Evolutionary conservation across 2,113 vertebrate genomes (phyloP), one percentile per base, ranked within the genome.

Genomic region (Sitta europaea): DNA sequence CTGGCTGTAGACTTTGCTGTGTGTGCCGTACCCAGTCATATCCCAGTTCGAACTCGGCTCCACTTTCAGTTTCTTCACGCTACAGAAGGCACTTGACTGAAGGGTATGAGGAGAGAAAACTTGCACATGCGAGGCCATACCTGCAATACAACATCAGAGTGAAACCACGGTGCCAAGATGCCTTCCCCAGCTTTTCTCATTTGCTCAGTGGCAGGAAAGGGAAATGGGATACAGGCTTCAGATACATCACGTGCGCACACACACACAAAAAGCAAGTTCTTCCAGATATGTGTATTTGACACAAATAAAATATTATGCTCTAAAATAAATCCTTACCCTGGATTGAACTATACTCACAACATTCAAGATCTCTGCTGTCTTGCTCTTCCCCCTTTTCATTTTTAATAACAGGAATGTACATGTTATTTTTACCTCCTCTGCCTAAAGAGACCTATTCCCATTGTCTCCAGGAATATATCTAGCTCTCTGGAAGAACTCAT

Each of bases 31-130:
- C 98, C 99, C 99, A 95, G 99, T 99, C 99, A 99, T 99, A 99
- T 99, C 99, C 99, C 99, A 99, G 98, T 98, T 98, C 40, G 98
- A 99, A 97, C 99, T 98, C 92, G 98, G 98, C 98, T 99, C 99
- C 96, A 99, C 98, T 99, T 99, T 99, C 97, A 99, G 98, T 98
- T 99, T 99, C 98, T 99, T 99, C 98, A 99, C 99, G 97, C 99
- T 99, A 99, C 99, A 99, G 99, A 99, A 99, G 99, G 99, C 99
- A 99, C 99, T 99, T 99, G 99, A 99, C 98, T 99, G 99, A 97
- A 99, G 98, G 98, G 98, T 98, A 98, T 99, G 99, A 97, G 99
- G 98, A 98, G 99, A 99, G 98, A 99, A 99, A 97, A 99, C 99
- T 98, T 99, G 99, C 98, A 99, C 99, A 98, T 99, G 99, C 97